Conservation (phyloP, 2,888 invertebrate species). For the Heliconius aoede region DNA sequence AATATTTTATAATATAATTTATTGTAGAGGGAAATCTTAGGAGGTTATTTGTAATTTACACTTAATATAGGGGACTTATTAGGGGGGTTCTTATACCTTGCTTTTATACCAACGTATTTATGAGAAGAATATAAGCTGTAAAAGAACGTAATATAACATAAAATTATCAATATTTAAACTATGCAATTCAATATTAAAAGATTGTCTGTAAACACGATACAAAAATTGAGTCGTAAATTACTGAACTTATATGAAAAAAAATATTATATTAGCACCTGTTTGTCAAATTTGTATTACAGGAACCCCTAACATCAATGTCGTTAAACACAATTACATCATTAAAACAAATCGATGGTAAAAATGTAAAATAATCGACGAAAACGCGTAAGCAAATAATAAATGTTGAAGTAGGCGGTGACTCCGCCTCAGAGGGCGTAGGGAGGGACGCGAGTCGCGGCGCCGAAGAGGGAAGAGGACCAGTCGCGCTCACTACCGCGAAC, state of each 20-base stretch:
- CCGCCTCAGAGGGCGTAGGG: slow-evolving; percentile 76
- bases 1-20: background rate
- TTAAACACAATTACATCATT: slow-evolving; percentile 77
- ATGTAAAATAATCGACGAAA: slow-evolving; percentile 64
- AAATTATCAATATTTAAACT: background rate
- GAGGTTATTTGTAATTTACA: background rate
- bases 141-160: background rate
- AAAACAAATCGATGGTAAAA: slow-evolving; percentile 71
- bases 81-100: background rate
- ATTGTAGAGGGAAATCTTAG: background rate
- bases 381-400: slow-evolving; percentile 52
- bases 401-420: slow-evolving; percentile 60
- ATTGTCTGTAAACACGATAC: background rate
- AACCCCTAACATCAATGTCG: slow-evolving; percentile 51
- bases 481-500: slow-evolving; percentile 73
- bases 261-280: slow-evolving; percentile 8
- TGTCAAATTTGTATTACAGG: slow-evolving; percentile 30
- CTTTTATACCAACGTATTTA: background rate
- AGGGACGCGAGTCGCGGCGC: slow-evolving; percentile 65
- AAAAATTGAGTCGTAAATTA: slow-evolving; percentile 10
- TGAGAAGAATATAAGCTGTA: background rate
- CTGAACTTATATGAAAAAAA: background rate
- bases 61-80: background rate
- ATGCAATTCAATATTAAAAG: background rate
- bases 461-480: slow-evolving; percentile 77